Base-by-base conservation (phyloP, 1,140 invertebrate species). In the Musca vetustissima region DNA sequence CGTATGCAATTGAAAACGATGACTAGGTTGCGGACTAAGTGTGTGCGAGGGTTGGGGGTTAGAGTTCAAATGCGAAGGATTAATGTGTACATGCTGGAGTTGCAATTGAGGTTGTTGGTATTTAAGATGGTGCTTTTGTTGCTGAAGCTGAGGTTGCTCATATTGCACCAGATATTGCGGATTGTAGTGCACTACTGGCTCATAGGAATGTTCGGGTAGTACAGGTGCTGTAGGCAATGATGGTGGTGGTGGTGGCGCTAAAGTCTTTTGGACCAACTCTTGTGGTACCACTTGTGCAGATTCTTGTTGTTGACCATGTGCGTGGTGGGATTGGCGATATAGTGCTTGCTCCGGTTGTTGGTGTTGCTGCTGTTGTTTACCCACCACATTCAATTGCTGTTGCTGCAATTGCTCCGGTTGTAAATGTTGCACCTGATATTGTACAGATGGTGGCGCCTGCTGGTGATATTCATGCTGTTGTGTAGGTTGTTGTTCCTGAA, bases 71-170 rank as follows among this genome's bases (percentile, higher is more conserved):
- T 53, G 19, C 7, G 52, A 53, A 53, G 19, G 52, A 53, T 53
- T 21, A 24, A 53, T 24, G 52, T 43, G 52, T 15, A 24, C 52
- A 21, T 53, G 52, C n/a, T 53, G 52, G 6, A 50, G 24, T 57
- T 36, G 68, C 17, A 22, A 59, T 17, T 52, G 59, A 4, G 55
- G 48, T 22, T 64, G 69, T 48, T 55, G 43, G 22, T 61, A 21
- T 65, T 43, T 67, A 21, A 50, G 72, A 11, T 76, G 73, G 13
- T 70, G 72, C 19, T 74, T 73, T 22, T 22, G 69, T 68, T 70
- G 75, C 66, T 61, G 72, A 4, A 28, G 28, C 48, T 57, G 70
- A 19, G 49, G 49, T 52, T 52, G 49, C 21, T 52, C 36, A 22
- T 43, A 36, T 28, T 61, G 57, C 17, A 19, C 7, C 19, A 61